These are phyloP conservation scores for Drosophila albomicans DNA, from an alignment of 1,140 invertebrate species.

Conservation along the genomic window DNA sequence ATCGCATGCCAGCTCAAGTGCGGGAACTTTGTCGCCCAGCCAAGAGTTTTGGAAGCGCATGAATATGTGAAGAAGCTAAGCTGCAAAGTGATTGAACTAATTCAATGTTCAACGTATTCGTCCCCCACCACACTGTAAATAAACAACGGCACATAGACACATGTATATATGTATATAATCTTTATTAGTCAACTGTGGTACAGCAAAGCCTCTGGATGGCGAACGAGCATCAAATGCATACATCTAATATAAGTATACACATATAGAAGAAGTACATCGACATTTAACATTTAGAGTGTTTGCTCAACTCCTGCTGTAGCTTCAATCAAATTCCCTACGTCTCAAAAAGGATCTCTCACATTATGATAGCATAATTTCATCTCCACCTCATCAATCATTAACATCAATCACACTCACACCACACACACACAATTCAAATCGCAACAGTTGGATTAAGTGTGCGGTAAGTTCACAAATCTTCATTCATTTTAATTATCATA, in stretches of 20 bases:
- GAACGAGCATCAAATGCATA: neutral
- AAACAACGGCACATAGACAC: neutral
- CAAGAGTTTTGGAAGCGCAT: conserved; percentile 63
- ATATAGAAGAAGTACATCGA: too few relatives aligned
- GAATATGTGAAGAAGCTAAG: conserved; percentile 49
- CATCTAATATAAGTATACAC: too few relatives aligned
- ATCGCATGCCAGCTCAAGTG: conserved; percentile 10
- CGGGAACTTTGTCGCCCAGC: conserved; percentile 38
- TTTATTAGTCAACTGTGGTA: conserved; percentile 7
- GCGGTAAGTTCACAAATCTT: neutral
- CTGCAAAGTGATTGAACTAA: too few relatives aligned
- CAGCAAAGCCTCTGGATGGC: conserved; percentile 3
- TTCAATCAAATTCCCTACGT: too few relatives aligned
- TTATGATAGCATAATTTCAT: too few relatives aligned
- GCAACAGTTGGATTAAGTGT: neutral
- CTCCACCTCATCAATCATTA: neutral
- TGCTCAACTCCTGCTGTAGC: too few relatives aligned
- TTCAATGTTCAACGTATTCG: too few relatives aligned
- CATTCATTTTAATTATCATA: too few relatives aligned
- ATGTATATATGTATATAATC: conserved; percentile 1
- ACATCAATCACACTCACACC: neutral
- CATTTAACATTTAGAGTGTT: too few relatives aligned
- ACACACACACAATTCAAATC: neutral
- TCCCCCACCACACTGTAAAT: too few relatives aligned
- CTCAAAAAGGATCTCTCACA: too few relatives aligned